Evolutionary conservation across 2,113 vertebrate genomes (phyloP).

Genomic region (Sylvicapra grimmia): DNA sequence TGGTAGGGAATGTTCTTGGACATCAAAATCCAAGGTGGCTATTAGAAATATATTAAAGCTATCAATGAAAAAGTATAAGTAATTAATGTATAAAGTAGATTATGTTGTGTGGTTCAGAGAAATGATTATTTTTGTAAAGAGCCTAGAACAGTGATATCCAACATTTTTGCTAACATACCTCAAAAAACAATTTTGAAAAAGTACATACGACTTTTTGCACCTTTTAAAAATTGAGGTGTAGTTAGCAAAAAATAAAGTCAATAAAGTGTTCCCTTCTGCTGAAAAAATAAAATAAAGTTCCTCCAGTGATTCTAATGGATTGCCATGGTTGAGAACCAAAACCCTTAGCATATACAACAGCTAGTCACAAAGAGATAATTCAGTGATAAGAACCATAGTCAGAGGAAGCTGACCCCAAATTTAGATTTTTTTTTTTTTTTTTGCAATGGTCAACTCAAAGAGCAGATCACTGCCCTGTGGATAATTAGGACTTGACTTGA

Average conservation of each 20-base stretch:
- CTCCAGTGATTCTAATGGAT: not conserved
- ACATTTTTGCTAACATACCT: not conserved
- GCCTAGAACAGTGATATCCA: not conserved
- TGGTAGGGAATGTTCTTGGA: not conserved
- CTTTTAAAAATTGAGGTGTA: not conserved
- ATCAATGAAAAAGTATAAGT: not conserved
- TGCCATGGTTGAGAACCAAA: not conserved
- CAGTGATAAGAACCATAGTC: not conserved
- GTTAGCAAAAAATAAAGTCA: not conserved
- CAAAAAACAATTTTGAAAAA: slow-evolving; percentile 15
- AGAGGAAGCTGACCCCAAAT: not conserved
- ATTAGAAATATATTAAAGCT: not conserved
- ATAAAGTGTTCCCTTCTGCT: not conserved
- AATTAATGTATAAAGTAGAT: not conserved
- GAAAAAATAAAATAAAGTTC: not conserved
- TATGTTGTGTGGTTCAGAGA: not conserved
- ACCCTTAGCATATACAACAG: not conserved
- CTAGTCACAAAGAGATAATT: not conserved
- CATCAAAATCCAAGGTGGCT: not conserved
- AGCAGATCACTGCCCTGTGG: not conserved
- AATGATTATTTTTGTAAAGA: not conserved
- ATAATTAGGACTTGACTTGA: not conserved
- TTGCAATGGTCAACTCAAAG: not conserved
- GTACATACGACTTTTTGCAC: not conserved
- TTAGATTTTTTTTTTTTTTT: not conserved